Base-by-base conservation (phyloP, 1,140 invertebrate species). In the Nomia melanderi region DNA sequence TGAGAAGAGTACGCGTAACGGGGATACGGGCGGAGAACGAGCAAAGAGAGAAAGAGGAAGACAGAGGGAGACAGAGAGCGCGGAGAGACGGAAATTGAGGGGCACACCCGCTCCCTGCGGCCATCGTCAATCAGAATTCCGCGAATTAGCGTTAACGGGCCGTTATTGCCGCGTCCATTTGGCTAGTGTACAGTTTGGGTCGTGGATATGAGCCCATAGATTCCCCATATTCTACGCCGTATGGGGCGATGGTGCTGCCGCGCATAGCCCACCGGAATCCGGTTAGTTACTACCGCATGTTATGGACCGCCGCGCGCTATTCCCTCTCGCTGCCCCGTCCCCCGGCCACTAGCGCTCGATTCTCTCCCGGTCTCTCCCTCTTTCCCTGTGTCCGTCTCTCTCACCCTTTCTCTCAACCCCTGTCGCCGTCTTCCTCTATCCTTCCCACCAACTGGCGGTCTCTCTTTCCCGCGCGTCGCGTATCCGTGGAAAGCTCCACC, bases 131-230 rank as follows among this genome's bases (percentile, higher is more conserved):
- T 92, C 92, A 92, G 91, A 92, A 92, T 92, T 91, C 88, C 90
- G 90, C 92, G 91, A 92, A 92, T 92, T 92, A 92, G 90, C 91
- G 91, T 92, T 92, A 92, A 92, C 91, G 91, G 91, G 89, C 90
- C 89, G 90, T 92, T 92, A 92, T 92, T 92, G 91, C 91, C 87
- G 89, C 90, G 90, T 92, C 92, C 92, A 92, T 92, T 92, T 92
- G 91, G 90, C 91, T 90, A 88, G 90, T 89, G 90, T 89, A 91
- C 88, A 90, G 91, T 89, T 91, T 87, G 89, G 82, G 83, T 86
- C 83, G 87, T 87, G 90, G 86, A 92, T 92, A 92, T 88, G 91
- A 92, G 88, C 89, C 88, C 91, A 92, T 92, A 92, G 90, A 92
- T 92, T 92, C 87, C 85, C 90, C 89, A 90, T 91, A 92, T 91